These are phyloP conservation scores for Saccostrea echinata DNA, from an alignment of 1,140 invertebrate genomes.

Conservation along the genomic window DNA sequence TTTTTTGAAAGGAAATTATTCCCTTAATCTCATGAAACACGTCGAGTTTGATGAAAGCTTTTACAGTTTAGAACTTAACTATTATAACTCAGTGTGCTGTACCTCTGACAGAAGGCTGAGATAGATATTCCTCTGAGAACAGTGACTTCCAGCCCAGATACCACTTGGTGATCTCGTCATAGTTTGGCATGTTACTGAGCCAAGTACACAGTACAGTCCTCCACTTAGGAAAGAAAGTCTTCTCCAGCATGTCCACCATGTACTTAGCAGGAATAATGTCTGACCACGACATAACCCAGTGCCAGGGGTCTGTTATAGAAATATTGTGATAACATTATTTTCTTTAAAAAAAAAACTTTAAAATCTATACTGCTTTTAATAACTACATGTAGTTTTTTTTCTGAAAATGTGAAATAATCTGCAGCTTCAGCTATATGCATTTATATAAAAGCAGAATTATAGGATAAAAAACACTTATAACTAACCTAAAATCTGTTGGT, in stretches of 20 bases:
- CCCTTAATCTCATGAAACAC: no score
- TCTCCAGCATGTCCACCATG: slow-evolving; percentile 88
- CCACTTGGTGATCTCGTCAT: slow-evolving; percentile 92
- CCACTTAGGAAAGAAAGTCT: slow-evolving; percentile 94
- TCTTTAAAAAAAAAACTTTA: no score
- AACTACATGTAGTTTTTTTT: not conserved
- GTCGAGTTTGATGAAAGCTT: not conserved
- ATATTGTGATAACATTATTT: not conserved
- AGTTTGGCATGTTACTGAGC: slow-evolving; percentile 87
- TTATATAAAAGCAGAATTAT: no score
- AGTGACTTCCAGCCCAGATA: slow-evolving; percentile 92
- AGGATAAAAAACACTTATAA: not conserved
- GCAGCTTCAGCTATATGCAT: no score
- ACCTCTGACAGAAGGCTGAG: slow-evolving; percentile 87
- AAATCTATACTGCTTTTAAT: no score
- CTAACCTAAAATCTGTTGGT: slow-evolving; percentile 88
- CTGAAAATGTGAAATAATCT: no score
- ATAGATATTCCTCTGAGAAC: slow-evolving; percentile 85
- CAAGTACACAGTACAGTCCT: slow-evolving; percentile 88
- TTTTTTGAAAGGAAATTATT: no score
- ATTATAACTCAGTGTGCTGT: slow-evolving; percentile 26
- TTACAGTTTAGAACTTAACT: not conserved
- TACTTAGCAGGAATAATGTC: slow-evolving; percentile 87
- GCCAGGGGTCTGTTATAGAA: slow-evolving; percentile 84
- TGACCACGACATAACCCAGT: slow-evolving; percentile 93